Conservation (phyloP, 2,113 vertebrate species). For the Nanger granti region DNA sequence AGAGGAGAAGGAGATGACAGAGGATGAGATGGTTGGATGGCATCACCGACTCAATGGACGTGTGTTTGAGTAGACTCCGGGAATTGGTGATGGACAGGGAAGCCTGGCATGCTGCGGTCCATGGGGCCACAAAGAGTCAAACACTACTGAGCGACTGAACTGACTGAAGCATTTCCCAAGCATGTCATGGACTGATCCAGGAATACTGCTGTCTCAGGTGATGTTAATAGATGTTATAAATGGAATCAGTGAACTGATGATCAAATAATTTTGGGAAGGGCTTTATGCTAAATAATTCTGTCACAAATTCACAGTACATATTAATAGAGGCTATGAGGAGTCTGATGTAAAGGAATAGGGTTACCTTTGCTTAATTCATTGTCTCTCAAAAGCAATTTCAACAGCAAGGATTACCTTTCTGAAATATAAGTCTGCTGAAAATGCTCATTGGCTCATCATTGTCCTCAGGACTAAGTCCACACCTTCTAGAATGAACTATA, state of each 20-base stretch:
- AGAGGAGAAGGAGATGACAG: background rate
- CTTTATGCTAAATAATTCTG: background rate
- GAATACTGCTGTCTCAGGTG: background rate
- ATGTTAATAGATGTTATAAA: background rate
- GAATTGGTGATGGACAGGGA: background rate
- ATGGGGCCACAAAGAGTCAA: background rate
- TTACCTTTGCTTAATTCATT: background rate
- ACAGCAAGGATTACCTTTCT: background rate
- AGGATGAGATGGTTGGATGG: background rate
- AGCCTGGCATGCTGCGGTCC: accelerated
- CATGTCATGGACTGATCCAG: background rate
- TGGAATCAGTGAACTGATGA: background rate
- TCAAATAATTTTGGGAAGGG: background rate
- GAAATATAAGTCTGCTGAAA: background rate
- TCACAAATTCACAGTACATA: background rate
- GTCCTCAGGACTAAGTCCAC: background rate
- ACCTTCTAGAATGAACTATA: background rate
- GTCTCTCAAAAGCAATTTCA: background rate
- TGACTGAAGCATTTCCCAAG: background rate
- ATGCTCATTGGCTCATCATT: background rate
- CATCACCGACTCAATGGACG: accelerated
- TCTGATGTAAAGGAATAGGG: background rate
- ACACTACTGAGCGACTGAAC: background rate
- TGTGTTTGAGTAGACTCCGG: background rate
- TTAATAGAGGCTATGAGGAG: background rate